Percentiles rank a stretch among this genome's conserved stretches.
phyloP scores from a whole-genome alignment of 2,113 vertebrate species.

The Myotis yumanensis region DNA sequence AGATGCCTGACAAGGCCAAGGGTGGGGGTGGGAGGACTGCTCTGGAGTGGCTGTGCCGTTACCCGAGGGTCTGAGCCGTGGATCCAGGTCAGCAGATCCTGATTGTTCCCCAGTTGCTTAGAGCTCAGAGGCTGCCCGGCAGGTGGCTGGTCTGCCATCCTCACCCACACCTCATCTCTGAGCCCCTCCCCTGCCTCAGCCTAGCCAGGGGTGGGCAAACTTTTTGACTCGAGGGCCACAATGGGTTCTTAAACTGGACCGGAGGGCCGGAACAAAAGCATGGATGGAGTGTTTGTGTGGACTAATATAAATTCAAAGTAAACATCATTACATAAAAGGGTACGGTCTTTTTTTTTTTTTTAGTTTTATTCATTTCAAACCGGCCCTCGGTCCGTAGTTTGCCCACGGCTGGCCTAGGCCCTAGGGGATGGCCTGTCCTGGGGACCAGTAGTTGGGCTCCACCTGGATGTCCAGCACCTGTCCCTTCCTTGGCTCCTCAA shows the following conservation, averaged over 20 bases:
- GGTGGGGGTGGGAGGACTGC: not conserved
- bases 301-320: too few relatives aligned
- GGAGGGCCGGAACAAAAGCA: too few relatives aligned
- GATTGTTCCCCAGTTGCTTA: not conserved
- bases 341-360: too few relatives aligned
- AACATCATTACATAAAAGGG: too few relatives aligned
- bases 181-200: not conserved
- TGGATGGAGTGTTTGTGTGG: too few relatives aligned
- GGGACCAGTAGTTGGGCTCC: not conserved
- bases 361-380: too few relatives aligned
- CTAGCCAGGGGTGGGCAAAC: too few relatives aligned
- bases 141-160: not conserved
- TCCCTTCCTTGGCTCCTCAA: not conserved
- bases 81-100: not conserved
- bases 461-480: not conserved
- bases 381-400: too few relatives aligned
- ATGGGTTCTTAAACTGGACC: too few relatives aligned
- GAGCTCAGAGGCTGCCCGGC: not conserved
- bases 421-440: not conserved
- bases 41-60: not conserved
- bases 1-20: not conserved
- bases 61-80: not conserved
- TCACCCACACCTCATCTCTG: not conserved
- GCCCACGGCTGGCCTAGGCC: not conserved
- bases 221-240: too few relatives aligned